These are phyloP conservation scores for Paragorgia papillata DNA, from an alignment of 92 coral and sea anemone species.

Conservation along the genomic window DNA sequence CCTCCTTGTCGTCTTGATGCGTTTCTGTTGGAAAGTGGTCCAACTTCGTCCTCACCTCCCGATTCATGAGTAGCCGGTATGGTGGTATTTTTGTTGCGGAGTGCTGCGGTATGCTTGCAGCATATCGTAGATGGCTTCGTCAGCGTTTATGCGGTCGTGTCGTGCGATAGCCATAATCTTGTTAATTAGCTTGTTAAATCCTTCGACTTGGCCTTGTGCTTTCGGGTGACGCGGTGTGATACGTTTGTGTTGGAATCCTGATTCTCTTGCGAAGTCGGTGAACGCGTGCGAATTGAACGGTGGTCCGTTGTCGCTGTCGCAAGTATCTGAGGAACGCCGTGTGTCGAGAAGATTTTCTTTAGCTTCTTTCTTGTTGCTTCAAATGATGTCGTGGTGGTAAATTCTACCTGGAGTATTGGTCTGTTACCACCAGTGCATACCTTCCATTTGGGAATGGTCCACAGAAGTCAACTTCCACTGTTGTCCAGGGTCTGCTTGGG, in stretches of 20 bases:
- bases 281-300: conserved; percentile 64
- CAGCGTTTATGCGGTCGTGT: not conserved
- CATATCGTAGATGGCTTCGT: conserved; percentile 45
- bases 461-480: conserved; percentile 59
- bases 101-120: conserved; percentile 41
- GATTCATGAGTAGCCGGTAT: conserved; percentile 27
- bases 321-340: conserved; percentile 48
- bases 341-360: conserved; percentile 52
- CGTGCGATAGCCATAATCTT: conserved; percentile 1
- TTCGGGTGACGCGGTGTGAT: conserved; percentile 60
- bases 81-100: conserved; percentile 42
- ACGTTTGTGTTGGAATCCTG: conserved; percentile 5
- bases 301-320: conserved; percentile 65
- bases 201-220: conserved; percentile 68
- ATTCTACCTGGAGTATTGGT: conserved; percentile 57
- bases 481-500: conserved; percentile 56
- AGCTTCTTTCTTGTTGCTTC: conserved; percentile 46
- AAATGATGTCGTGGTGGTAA: conserved; percentile 39
- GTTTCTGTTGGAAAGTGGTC: conserved; percentile 40
- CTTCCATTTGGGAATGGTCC: conserved; percentile 16
- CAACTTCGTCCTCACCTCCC: conserved; percentile 37
- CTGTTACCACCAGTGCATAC: conserved; percentile 52
- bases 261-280: conserved; percentile 40
- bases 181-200: not conserved
- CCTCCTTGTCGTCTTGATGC: too few relatives aligned